phyloP scores from a whole-genome alignment of 2,888 invertebrate species.

The Trissolcus brochymenae region DNA sequence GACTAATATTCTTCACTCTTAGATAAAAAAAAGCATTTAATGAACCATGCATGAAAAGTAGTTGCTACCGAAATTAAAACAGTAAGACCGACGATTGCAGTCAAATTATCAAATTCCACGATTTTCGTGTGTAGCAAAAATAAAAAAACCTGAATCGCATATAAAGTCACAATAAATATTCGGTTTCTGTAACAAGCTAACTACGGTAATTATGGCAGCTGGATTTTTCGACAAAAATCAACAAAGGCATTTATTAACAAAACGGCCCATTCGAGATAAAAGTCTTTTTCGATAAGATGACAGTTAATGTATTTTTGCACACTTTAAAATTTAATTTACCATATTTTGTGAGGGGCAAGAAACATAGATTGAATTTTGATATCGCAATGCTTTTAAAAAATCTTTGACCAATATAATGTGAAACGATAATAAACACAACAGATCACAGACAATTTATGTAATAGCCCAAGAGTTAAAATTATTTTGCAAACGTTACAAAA shows the following conservation, averaged over 20 bases:
- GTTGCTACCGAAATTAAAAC: slow-evolving; percentile 18
- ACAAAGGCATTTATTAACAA: slow-evolving; percentile 21
- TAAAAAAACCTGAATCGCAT: slow-evolving; percentile 19
- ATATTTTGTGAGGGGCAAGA: background rate
- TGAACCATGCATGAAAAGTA: slow-evolving; percentile 20
- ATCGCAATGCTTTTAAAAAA: no score
- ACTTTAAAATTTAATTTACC: background rate
- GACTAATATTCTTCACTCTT: no score
- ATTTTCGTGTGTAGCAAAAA: slow-evolving; percentile 14
- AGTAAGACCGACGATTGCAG: background rate
- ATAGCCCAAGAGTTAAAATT: no score
- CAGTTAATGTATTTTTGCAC: slow-evolving; percentile 2
- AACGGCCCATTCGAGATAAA: slow-evolving; percentile 16
- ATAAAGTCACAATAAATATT: slow-evolving; percentile 42
- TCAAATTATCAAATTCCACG: slow-evolving; percentile 22
- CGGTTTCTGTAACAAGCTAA: slow-evolving; percentile 35
- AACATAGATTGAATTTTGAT: no score
- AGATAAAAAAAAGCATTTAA: no score
- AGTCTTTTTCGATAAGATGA: slow-evolving; percentile 2
- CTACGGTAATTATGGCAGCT: slow-evolving; percentile 25
- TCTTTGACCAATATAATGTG: no score
- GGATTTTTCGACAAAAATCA: slow-evolving; percentile 38
- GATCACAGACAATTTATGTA: no score
- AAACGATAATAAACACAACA: no score
- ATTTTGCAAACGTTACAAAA: no score